Evolutionary conservation across 2,113 vertebrate species (phyloP).

Genomic region (Oryzias javanicus): DNA sequence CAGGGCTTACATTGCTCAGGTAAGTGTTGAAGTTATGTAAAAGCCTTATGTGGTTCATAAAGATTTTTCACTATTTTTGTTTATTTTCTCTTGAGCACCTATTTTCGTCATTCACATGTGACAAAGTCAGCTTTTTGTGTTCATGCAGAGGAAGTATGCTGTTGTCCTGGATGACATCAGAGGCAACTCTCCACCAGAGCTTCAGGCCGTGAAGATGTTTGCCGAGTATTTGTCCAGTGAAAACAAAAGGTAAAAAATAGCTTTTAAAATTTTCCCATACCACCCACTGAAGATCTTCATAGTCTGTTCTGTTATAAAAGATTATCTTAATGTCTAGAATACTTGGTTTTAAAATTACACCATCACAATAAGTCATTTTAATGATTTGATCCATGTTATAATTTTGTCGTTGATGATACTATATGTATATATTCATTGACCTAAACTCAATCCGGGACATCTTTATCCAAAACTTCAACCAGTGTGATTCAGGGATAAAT

Average conservation of each 20-base stretch:
- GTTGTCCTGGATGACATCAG: constrained; percentile 94
- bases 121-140: constrained; percentile 5
- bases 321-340: too few species aligned
- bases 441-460: too few species aligned
- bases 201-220: constrained; percentile 91
- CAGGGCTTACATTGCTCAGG: constrained; percentile 93
- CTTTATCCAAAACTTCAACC: too few species aligned
- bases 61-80: background rate
- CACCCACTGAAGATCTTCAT: background rate
- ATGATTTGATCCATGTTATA: too few species aligned
- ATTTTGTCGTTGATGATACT: too few species aligned
- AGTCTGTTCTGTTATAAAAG: too few species aligned
- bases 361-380: too few species aligned
- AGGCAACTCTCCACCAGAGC: constrained; percentile 78
- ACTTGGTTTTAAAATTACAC: too few species aligned
- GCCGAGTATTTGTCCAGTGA: constrained; percentile 88
- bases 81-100: background rate
- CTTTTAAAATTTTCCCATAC: background rate
- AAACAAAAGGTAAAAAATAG: constrained; percentile 76
- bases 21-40: constrained; percentile 37
- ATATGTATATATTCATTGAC: too few species aligned
- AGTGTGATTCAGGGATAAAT: too few species aligned
- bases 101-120: background rate
- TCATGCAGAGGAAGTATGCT: constrained; percentile 84
- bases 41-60: background rate